Conservation (phyloP, 2,113 vertebrate genomes). For the Irena cyanogastra region DNA sequence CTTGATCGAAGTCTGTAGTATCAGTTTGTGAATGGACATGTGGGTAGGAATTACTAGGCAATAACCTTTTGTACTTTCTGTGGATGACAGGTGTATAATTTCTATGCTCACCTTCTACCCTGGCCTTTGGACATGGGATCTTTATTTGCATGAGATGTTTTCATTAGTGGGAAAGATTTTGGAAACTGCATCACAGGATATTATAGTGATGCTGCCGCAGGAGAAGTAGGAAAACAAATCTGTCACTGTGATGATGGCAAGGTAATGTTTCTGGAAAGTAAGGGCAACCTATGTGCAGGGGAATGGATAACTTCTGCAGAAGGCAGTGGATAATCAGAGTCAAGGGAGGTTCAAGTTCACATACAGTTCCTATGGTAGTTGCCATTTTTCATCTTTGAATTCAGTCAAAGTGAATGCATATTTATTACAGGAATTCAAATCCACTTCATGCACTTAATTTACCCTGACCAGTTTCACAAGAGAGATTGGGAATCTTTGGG, state of each 20-base stretch:
- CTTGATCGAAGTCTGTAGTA: neutral
- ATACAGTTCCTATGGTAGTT: neutral
- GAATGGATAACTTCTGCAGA: neutral
- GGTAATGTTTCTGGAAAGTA: neutral
- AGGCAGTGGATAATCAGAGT: neutral
- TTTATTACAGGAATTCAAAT: neutral
- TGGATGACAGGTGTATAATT: neutral
- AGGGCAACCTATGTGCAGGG: neutral
- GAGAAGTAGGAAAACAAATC: neutral
- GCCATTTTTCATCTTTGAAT: neutral
- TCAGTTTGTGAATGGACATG: neutral
- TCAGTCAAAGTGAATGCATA: neutral
- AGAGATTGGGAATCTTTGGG: neutral
- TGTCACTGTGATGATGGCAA: neutral
- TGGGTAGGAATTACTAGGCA: neutral
- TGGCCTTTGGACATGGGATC: neutral
- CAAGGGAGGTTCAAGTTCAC: neutral
- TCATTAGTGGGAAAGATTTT: neutral
- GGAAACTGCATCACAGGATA: neutral
- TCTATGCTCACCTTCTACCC: neutral
- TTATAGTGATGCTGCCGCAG: neutral
- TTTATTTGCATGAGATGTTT: neutral
- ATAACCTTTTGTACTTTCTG: neutral
- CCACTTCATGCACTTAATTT: neutral
- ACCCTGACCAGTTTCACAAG: neutral